Base-by-base conservation (phyloP, 2,888 invertebrate genomes). In the Parnassius mnemosyne region DNA sequence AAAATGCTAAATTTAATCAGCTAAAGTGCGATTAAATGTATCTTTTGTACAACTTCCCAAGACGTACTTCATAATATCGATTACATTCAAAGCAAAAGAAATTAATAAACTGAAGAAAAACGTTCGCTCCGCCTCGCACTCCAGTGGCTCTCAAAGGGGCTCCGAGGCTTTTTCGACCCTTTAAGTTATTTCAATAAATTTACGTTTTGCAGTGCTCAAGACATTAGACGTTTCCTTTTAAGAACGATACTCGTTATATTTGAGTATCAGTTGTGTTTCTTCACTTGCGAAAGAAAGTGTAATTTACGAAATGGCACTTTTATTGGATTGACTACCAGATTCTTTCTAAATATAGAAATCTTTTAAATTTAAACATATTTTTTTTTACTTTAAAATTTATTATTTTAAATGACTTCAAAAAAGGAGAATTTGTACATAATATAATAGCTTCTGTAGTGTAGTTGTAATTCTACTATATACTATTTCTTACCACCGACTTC, bases 61-160 rank as follows among this genome's bases (percentile, higher is more conserved):
- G 43, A 25, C 47, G 42, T 53, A 49, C 43, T 60, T 54, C 54
- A 50, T 60, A 60, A 34, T 13, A 47, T 54, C 60, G 60, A 60
- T 60, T 60, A 60, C 54, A 54, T 54, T 50, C 43, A 54, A 16
- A 43, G 57, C 43, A 50, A 49, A 60, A 53, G 53, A 54, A 54
- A n/a, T 49, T 43, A 50, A 55, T 60, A 60, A 50, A 60, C 55
- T 46, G 25, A 13, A 51, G 49, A 9, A 42, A 54, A 16, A 43
- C 46, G 46, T 46, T 43, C 41, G 11, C 42, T 13, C 41, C 41
- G 12, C 10, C 25, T 50, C 42, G 50, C 50, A 54, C 50, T 60
- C 49, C 54, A 50, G 47, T 25, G 60, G 50, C 25, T 54, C 16
- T 44, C 54, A 60, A 60, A 60, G 41, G 16, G 55, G 9, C 55